These are phyloP conservation scores for Amblyteles armatorius DNA, from an alignment of 2,888 invertebrate species.

Conservation along the genomic window DNA sequence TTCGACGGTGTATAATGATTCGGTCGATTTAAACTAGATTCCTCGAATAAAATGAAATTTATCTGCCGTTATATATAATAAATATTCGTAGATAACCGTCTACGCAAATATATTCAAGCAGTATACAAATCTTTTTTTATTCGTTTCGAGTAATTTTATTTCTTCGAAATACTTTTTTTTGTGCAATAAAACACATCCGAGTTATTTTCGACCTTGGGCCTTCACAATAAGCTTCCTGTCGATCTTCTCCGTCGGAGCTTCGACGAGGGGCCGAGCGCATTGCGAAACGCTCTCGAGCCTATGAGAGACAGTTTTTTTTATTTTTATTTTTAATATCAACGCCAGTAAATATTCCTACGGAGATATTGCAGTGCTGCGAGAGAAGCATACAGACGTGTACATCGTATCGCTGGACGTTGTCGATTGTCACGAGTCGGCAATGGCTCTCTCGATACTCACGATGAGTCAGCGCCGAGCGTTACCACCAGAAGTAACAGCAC, in stretches of 20 bases:
- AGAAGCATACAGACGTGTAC: neutral
- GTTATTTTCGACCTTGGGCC: neutral
- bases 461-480: constrained; percentile 63
- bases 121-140: neutral
- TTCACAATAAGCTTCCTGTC: neutral
- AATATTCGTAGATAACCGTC: neutral
- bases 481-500: constrained; percentile 41
- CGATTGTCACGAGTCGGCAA: constrained; percentile 65
- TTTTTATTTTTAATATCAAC: neutral
- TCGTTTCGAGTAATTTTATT: neutral
- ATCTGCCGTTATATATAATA: neutral
- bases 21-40: neutral
- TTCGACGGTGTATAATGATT: neutral
- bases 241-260: neutral
- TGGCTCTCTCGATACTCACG: constrained; percentile 57
- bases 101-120: neutral
- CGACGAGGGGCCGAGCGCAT: neutral
- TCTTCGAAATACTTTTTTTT: neutral
- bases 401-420: constrained; percentile 53
- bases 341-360: neutral
- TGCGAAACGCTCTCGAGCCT: neutral
- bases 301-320: neutral
- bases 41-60: neutral
- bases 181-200: neutral
- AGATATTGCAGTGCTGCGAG: neutral